Evolutionary conservation across 1,140 invertebrate genomes (phyloP), one percentile per base, ranked within the genome.

Genomic region (Calliopsis andreniformis): DNA sequence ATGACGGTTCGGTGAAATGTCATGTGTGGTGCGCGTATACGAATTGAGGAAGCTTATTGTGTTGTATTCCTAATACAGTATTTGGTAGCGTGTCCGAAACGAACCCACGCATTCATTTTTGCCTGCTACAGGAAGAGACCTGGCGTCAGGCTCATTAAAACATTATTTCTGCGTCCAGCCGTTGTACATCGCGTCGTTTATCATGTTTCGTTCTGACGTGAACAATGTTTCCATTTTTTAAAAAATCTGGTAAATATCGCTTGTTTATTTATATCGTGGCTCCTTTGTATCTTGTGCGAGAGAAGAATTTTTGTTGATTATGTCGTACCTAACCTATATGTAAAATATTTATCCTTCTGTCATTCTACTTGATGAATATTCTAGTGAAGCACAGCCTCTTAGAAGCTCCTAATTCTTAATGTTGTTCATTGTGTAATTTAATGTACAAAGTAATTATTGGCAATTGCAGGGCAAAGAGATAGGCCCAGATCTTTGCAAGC

Each of bases 181-280:
- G 23, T 53, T 14, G 35, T 10, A 68, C 77, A 84, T 79, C 75
- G 73, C 82, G 76, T 87, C 79, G 69, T 82, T 86, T 89, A 91
- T 79, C 82, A 91, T 90, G 89, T 72, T 84, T 86, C 85, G 64
- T 81, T 81, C 75, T 76, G 63, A 80, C 73, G 80, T 79, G 68
- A 88, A 92, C 86, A 78, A 92, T 92, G 91, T 85, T 92, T 77
- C 90, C 92, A 84, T 92, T 92, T 89, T 91, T 92, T 92, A 92
- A 90, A 78, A 92, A 91, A 78, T 82, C 90, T 88, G 91, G 91
- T 92, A 90, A 91, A 76, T 84, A 84, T 39, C 6, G 20, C 5
- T 69, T 5, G 18, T 32, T 45, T 12, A 2, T 30, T 20, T 23
- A 3, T 14, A 43, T 2, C 6, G 8, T 43, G 23, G 10, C 25